Percentiles rank a stretch among this genome's conserved stretches.
These are phyloP conservation scores for Idaea biselata DNA, from an alignment of 2,888 invertebrate species.

Conservation along the genomic window DNA sequence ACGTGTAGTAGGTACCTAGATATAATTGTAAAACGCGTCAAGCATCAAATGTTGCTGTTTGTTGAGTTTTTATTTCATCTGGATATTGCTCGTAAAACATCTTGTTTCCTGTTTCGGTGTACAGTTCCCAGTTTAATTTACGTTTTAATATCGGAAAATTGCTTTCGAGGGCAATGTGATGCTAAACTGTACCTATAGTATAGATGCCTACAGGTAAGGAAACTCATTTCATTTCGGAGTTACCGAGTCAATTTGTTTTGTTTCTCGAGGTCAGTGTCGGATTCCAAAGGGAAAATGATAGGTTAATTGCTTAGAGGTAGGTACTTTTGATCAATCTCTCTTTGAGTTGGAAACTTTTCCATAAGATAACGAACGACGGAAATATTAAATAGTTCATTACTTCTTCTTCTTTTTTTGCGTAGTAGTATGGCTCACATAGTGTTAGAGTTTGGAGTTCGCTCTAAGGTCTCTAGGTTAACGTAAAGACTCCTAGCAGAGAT, in stretches of 20 bases:
- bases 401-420: too few species aligned
- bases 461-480: too few species aligned
- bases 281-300: constrained; percentile 1
- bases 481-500: too few species aligned
- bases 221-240: not conserved
- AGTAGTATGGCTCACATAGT: too few species aligned
- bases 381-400: too few species aligned
- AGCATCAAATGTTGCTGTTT: not conserved
- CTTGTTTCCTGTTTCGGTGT: constrained; percentile 20
- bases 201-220: not conserved
- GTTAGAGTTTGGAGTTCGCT: too few species aligned
- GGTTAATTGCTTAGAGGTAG: not conserved
- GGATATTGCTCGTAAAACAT: constrained; percentile 24
- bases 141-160: constrained; percentile 28
- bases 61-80: constrained; percentile 12
- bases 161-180: constrained; percentile 11
- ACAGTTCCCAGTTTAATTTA: constrained; percentile 25
- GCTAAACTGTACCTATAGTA: not conserved
- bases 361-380: too few species aligned
- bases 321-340: not conserved
- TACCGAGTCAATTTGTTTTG: not conserved
- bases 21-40: constrained; percentile 7
- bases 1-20: too few species aligned
- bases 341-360: not conserved
- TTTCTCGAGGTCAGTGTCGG: not conserved